Conservation (phyloP, 2,888 invertebrate genomes). For the Pollenia labialis region DNA sequence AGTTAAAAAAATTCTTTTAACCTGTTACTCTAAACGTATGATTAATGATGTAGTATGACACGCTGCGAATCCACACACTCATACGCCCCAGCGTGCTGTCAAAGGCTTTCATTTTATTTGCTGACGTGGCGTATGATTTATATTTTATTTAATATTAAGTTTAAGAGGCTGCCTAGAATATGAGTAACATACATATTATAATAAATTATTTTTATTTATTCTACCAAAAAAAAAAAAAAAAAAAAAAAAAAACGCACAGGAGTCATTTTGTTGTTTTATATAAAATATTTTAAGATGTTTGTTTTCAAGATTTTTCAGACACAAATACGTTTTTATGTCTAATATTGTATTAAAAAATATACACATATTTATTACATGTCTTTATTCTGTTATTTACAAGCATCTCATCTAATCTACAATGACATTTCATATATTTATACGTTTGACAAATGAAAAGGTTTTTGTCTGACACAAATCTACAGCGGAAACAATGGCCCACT, state of each 20-base stretch:
- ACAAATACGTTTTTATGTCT: background rate
- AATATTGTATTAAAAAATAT: background rate
- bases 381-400: background rate
- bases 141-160: slow-evolving; percentile 21
- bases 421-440: slow-evolving; percentile 17
- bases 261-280: background rate
- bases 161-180: background rate
- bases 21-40: slow-evolving; percentile 49
- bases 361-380: background rate
- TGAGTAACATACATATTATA: background rate
- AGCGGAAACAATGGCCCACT: slow-evolving; percentile 30
- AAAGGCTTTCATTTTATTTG: background rate
- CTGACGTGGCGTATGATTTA: slow-evolving; percentile 54
- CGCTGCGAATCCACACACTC: background rate
- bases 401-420: background rate
- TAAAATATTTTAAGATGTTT: background rate
- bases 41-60: slow-evolving; percentile 36
- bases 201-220: no score
- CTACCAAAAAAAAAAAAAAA: background rate
- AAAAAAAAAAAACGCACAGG: background rate
- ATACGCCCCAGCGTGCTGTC: slow-evolving; percentile 32
- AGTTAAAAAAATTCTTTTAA: slow-evolving; percentile 13
- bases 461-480: slow-evolving; percentile 32
- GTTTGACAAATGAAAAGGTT: slow-evolving; percentile 37
- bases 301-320: slow-evolving; percentile 10